Evolutionary conservation across 1,140 invertebrate genomes (phyloP).

Genomic region (Calosoma granatense): DNA sequence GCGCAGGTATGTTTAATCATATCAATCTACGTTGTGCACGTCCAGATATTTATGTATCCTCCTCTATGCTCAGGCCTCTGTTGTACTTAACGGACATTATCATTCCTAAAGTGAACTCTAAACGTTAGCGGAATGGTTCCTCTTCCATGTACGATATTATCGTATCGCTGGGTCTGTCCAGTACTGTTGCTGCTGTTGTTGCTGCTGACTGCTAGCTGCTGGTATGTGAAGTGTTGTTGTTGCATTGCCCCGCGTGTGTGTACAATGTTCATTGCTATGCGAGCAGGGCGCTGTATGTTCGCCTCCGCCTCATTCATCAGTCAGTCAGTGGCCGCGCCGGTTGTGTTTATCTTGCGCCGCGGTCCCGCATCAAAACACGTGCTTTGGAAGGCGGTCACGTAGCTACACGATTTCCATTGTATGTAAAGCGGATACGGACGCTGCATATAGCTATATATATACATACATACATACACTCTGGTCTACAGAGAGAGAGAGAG

Average conservation of each 20-base stretch:
- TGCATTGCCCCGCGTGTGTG: too few relatives aligned
- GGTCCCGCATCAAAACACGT: constrained; percentile 5
- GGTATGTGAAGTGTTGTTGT: too few relatives aligned
- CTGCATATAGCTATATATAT: neutral
- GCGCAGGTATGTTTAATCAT: too few relatives aligned
- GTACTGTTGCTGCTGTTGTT: neutral
- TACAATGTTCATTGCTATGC: neutral
- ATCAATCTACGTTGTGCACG: too few relatives aligned
- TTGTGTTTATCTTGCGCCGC: neutral
- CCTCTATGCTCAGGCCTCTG: too few relatives aligned
- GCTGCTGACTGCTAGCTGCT: neutral
- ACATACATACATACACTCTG: neutral
- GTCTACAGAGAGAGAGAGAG: too few relatives aligned
- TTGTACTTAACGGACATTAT: too few relatives aligned
- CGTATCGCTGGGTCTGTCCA: neutral
- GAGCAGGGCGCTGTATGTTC: neutral
- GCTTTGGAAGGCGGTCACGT: constrained; percentile 12
- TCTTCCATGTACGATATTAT: neutral
- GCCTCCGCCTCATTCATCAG: constrained; percentile 5
- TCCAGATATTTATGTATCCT: too few relatives aligned
- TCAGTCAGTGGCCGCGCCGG: neutral
- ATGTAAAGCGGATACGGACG: constrained; percentile 3
- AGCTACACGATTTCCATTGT: constrained; percentile 6
- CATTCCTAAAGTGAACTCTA: too few relatives aligned
- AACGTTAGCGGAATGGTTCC: too few relatives aligned